These are phyloP conservation scores for Pachypanchax playfairii DNA, from an alignment of 2,113 vertebrate genomes.

Conservation along the genomic window DNA sequence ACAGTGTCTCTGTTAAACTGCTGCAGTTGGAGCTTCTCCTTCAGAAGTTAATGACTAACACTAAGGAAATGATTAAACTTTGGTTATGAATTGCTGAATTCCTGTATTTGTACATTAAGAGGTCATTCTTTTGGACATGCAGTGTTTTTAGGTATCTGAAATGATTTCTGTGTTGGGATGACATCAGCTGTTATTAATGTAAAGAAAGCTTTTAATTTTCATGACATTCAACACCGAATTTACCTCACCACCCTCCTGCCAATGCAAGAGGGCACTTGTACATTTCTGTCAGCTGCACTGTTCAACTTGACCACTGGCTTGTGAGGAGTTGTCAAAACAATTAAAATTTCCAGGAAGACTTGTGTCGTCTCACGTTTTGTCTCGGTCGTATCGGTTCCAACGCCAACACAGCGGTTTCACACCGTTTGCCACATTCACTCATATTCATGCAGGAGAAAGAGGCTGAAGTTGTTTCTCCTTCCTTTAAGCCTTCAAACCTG, in stretches of 20 bases:
- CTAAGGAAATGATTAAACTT: constrained; percentile 40
- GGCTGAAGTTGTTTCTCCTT: constrained; percentile 11
- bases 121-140: constrained; percentile 19
- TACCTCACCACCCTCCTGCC: constrained; percentile 72
- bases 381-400: constrained; percentile 18
- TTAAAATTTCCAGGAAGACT: constrained; percentile 77
- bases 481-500: constrained; percentile 25
- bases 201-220: constrained; percentile 60
- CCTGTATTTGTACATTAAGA: constrained; percentile 48
- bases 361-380: constrained; percentile 72
- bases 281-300: constrained; percentile 71
- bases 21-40: constrained; percentile 34
- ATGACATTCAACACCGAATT: constrained; percentile 71
- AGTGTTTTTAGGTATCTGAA: constrained; percentile 18
- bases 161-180: constrained; percentile 31
- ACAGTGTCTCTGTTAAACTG: constrained; percentile 30
- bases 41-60: constrained; percentile 51
- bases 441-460: neutral
- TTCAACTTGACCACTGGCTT: constrained; percentile 68
- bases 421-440: neutral
- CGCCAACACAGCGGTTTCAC: constrained; percentile 4
- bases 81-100: constrained; percentile 49
- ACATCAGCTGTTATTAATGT: constrained; percentile 47
- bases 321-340: constrained; percentile 77
- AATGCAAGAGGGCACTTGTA: constrained; percentile 70